Conservation (phyloP, 1,140 invertebrate genomes). For the Homarus americanus region DNA sequence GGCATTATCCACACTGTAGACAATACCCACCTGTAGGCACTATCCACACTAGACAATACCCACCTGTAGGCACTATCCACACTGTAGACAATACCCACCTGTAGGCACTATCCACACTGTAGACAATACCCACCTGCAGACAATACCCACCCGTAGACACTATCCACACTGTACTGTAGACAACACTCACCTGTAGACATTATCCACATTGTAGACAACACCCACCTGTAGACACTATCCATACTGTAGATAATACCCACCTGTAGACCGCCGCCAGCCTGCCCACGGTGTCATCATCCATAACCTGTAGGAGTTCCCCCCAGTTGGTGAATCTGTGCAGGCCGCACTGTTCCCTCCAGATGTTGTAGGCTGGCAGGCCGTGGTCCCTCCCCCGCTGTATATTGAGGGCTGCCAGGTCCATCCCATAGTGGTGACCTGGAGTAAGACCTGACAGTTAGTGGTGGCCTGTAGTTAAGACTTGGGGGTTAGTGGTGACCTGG, state of each 20-base stretch:
- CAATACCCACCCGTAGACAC: neutral
- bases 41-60: too few relatives aligned
- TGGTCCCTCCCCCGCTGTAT: constrained; percentile 90
- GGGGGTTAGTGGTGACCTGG: constrained; percentile 1
- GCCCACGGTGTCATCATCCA: constrained; percentile 81
- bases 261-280: constrained; percentile 77
- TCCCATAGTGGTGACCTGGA: constrained; percentile 77
- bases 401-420: constrained; percentile 82
- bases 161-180: too few relatives aligned
- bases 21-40: too few relatives aligned
- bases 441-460: constrained; percentile 66
- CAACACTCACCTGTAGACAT: too few relatives aligned
- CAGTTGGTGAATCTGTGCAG: constrained; percentile 85
- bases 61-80: too few relatives aligned
- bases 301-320: constrained; percentile 86
- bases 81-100: too few relatives aligned
- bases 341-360: constrained; percentile 90
- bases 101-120: too few relatives aligned
- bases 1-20: neutral
- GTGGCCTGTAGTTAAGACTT: constrained; percentile 25
- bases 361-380: constrained; percentile 89
- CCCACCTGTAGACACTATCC: neutral
- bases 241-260: too few relatives aligned
- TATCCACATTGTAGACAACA: too few relatives aligned
- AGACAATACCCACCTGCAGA: too few relatives aligned